A percentile compares a stretch with the other conserved stretches of the same genome.
phyloP scores from a whole-genome alignment of 2,113 vertebrate species.

The Butorides virescens region DNA sequence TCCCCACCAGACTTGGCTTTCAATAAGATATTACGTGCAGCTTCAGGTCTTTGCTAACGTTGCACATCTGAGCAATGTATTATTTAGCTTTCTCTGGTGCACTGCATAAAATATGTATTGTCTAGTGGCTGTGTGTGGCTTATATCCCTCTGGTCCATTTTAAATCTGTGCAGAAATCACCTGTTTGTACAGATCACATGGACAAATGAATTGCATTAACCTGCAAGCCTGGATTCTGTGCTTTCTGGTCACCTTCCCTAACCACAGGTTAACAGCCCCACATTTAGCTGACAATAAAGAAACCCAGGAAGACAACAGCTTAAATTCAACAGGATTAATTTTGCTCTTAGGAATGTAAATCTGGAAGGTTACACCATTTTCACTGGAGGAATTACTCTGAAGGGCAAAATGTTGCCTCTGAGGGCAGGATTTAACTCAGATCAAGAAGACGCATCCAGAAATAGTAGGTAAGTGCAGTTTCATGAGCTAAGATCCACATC shows the following conservation, averaged over 20 bases:
- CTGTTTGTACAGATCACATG: neutral
- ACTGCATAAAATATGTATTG: neutral
- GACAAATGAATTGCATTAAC: neutral
- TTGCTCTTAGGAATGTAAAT: neutral
- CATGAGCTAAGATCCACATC: neutral
- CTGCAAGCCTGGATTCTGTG: neutral
- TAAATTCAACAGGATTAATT: neutral
- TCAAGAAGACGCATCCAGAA: neutral
- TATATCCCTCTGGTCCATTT: neutral
- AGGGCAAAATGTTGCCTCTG: neutral
- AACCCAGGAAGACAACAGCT: neutral
- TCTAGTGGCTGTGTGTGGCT: neutral
- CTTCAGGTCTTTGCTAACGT: neutral
- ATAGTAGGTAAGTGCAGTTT: neutral
- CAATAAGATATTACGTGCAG: neutral
- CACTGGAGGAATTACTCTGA: neutral
- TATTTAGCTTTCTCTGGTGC: neutral
- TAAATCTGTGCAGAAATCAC: neutral
- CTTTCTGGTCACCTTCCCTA: neutral
- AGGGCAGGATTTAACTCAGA: neutral
- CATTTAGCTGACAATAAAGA: neutral
- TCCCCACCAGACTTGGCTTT: neutral
- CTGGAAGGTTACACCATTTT: neutral
- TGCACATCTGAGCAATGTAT: neutral
- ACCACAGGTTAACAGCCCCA: neutral